Evolutionary conservation across 2,888 invertebrate genomes (phyloP).

Genomic region (Lasioglossum pauxillum): DNA sequence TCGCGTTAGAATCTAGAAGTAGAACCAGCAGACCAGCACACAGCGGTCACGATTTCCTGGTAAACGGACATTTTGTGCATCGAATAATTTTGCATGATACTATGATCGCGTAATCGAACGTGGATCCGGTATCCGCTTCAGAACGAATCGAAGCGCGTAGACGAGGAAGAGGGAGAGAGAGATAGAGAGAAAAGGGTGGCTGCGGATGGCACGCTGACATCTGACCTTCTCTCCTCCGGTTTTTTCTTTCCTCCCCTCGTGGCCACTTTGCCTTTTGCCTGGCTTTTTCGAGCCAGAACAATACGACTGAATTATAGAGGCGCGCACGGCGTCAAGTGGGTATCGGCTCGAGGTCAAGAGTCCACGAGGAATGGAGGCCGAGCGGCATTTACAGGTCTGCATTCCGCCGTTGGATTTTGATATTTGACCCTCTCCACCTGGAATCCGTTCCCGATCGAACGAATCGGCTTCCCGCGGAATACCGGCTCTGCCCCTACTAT

Average conservation of each 20-base stretch:
- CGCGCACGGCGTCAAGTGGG: conserved; percentile 65
- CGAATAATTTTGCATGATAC: not conserved
- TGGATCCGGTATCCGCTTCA: not conserved
- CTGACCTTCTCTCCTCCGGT: conserved; percentile 52
- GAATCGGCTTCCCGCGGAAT: conserved; percentile 26
- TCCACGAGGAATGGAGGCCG: conserved; percentile 74
- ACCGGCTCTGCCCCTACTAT: not conserved
- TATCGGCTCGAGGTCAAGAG: conserved; percentile 78
- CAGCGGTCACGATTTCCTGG: not conserved
- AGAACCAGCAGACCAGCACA: not conserved
- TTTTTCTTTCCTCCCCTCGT: conserved; percentile 23
- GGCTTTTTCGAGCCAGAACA: conserved; percentile 66
- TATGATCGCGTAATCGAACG: not conserved
- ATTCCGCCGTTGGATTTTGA: conserved; percentile 55
- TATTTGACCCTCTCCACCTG: conserved; percentile 44
- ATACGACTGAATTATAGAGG: conserved; percentile 77
- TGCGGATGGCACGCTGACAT: conserved; percentile 58
- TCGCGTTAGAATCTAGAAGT: not conserved
- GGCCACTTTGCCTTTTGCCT: conserved; percentile 35
- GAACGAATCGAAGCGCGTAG: conserved; percentile 22
- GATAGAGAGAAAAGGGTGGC: not conserved
- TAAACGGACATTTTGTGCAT: not conserved
- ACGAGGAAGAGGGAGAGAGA: not conserved
- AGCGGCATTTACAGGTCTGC: conserved; percentile 61
- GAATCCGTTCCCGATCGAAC: conserved; percentile 48